A percentile compares a stretch with the other conserved stretches of the same genome.
phyloP scores from a whole-genome alignment of 2,113 vertebrate genomes.

The Prinia subflava region DNA sequence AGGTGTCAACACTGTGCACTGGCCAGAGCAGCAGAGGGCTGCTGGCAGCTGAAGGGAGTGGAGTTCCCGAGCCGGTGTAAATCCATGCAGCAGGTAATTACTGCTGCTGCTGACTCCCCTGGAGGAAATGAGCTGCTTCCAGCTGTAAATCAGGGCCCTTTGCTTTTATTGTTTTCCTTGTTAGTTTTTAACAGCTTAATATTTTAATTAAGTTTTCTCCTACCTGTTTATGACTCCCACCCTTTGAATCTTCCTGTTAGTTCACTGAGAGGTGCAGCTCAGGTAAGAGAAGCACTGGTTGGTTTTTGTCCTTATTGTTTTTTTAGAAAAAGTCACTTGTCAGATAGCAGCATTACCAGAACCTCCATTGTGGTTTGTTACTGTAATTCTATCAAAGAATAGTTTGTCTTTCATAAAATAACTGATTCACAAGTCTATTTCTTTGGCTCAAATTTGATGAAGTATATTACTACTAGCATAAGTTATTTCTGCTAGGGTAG shows the following conservation, averaged over 20 bases:
- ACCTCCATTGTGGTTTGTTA: not conserved
- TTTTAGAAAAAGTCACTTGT: not conserved
- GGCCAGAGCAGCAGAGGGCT: not conserved
- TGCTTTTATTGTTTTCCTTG: conserved; percentile 31
- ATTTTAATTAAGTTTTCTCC: not conserved
- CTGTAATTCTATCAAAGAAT: not conserved
- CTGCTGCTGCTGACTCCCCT: not conserved
- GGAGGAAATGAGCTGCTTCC: conserved; percentile 25
- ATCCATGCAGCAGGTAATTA: not conserved
- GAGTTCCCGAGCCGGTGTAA: not conserved
- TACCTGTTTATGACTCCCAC: not conserved
- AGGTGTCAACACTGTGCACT: not conserved
- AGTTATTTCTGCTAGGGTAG: not conserved
- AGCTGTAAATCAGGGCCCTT: conserved; percentile 39
- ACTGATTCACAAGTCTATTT: not conserved
- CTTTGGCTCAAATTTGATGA: not conserved
- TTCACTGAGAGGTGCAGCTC: not conserved
- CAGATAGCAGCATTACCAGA: not conserved
- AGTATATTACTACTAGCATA: not conserved
- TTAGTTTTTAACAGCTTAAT: conserved; percentile 22
- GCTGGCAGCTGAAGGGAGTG: not conserved
- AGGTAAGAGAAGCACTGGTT: not conserved
- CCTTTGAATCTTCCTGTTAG: not conserved
- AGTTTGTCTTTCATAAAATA: not conserved
- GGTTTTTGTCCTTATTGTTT: not conserved